Base-by-base conservation (phyloP, 2,888 invertebrate species). In the Dryomyza anilis region DNA sequence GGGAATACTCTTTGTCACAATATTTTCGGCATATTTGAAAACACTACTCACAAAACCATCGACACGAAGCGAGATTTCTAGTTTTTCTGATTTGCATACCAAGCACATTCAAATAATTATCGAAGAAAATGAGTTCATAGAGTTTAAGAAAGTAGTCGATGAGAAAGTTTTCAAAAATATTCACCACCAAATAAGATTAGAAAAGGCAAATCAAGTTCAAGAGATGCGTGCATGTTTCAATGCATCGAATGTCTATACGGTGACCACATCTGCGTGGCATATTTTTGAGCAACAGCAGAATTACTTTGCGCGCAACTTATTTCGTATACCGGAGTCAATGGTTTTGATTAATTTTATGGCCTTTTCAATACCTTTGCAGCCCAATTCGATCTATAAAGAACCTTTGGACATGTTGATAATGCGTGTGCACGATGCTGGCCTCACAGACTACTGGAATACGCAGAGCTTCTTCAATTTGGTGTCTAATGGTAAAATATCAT, bases 301-400 rank as follows among this genome's bases (percentile, higher is more conserved):
- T 5, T 39, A 29, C 19, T 55, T 39, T 21, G 12, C 19, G 1
- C 48, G 30, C 10, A 48, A 39, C 1, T 3, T 55, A 10, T 67
- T 67, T 23, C 63, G 55, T n/a, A 52, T 64, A 8, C 23, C 45
- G 1, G 56, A 64, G 1, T 30, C 58, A 0, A 48, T 71, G 66
- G 61, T 60, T 23, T 63, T 71, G 12, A 45, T 48, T 6, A 33
- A 63, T 6, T 23, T 50, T 8, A n/a, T 69, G 14, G 59, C 62
- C 2, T 23, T 67, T 23, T 14, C 48, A 8, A 65, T 71, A 23
- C 69, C 70, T 6, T n/a, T 71, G 19, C 43, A 65, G n/a, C 56
- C 50, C 10, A 65, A 68, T 50, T 70, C 70, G 14, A 67, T 70
- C 10, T 70, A 69, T 52, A 29, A 25, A 21, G 61, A 55, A 2